Conservation (phyloP, 2,113 vertebrate genomes). For the Phocoena sinus region DNA sequence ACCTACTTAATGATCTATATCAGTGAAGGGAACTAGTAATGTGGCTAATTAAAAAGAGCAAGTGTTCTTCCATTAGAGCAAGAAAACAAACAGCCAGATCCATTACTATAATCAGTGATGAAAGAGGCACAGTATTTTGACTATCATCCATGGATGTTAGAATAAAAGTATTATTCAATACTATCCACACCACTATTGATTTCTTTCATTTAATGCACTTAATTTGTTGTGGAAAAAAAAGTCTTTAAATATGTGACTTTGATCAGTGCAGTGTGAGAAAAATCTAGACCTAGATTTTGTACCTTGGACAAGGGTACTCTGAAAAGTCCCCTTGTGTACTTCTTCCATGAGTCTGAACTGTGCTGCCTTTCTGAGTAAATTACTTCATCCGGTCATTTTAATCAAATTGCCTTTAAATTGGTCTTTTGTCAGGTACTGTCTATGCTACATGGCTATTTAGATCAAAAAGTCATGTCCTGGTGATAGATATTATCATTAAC, state of each 20-base stretch:
- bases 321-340: neutral
- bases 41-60: slow-evolving; percentile 19
- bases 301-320: neutral
- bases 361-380: neutral
- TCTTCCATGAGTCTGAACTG: neutral
- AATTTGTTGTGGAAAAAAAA: neutral
- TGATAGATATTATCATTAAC: neutral
- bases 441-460: neutral
- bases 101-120: neutral
- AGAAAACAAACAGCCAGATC: neutral
- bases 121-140: neutral
- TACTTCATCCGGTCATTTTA: neutral
- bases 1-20: neutral
- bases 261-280: neutral
- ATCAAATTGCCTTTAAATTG: neutral
- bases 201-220: slow-evolving; percentile 2
- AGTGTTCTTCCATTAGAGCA: neutral
- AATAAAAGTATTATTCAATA: neutral
- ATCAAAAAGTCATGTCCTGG: neutral
- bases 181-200: neutral
- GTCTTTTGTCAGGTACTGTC: neutral
- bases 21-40: neutral
- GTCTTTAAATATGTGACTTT: neutral
- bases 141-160: neutral
- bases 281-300: neutral